Conservation (phyloP, 2,113 vertebrate genomes). For the Seriola quinqueradiata region DNA sequence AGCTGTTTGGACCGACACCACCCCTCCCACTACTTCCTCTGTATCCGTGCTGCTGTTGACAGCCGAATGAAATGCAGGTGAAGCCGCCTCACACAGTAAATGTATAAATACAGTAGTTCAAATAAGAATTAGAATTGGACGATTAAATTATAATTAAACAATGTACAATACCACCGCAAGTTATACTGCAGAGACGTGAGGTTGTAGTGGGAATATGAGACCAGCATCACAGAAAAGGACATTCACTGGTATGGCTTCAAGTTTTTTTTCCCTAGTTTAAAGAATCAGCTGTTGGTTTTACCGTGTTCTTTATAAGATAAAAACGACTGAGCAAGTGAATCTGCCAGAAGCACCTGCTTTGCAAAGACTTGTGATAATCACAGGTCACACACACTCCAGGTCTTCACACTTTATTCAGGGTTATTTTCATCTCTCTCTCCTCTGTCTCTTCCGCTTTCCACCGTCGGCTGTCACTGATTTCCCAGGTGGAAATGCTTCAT, state of each 20-base stretch:
- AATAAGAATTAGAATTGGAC: background rate
- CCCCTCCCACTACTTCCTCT: background rate
- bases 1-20: background rate
- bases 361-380: background rate
- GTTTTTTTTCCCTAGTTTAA: too few relatives aligned
- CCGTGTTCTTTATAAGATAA: too few relatives aligned
- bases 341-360: background rate
- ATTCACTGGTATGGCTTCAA: too few relatives aligned
- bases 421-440: constrained; percentile 22
- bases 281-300: too few relatives aligned
- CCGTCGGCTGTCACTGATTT: constrained; percentile 41
- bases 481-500: constrained; percentile 30
- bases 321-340: too few relatives aligned
- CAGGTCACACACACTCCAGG: background rate
- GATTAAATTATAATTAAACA: background rate
- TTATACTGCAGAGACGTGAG: background rate
- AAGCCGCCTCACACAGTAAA: background rate
- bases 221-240: too few relatives aligned
- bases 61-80: background rate
- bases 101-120: background rate
- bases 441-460: background rate
- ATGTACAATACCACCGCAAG: too few relatives aligned
- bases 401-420: constrained; percentile 12
- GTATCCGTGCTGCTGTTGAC: background rate
- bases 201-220: too few relatives aligned